A percentile compares a stretch with the other conserved stretches of the same genome.
Conservation (phyloP, 1,140 invertebrate species). For the Magallana ariakensis region DNA sequence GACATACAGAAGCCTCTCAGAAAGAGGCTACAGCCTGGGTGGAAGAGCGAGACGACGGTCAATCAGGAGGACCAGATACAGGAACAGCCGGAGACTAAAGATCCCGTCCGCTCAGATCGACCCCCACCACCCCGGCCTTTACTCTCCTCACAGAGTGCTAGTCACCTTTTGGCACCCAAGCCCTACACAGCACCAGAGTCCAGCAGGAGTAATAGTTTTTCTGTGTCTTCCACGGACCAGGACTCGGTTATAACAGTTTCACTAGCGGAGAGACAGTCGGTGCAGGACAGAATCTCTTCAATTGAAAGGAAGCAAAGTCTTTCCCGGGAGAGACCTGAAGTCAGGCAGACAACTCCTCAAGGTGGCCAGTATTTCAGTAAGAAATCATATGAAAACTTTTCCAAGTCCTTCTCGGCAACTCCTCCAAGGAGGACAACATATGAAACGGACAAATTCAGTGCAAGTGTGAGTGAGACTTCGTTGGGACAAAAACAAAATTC, state of each 20-base stretch:
- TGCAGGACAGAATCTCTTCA: constrained; percentile 55
- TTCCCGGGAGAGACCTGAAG: constrained; percentile 12
- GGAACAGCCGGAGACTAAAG: constrained; percentile 26
- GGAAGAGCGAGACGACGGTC: constrained; percentile 47
- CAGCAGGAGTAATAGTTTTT: constrained; percentile 10
- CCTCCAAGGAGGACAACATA: background rate
- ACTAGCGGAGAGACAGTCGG: constrained; percentile 49
- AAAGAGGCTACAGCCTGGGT: constrained; percentile 58
- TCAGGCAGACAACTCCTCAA: background rate
- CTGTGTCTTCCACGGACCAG: background rate
- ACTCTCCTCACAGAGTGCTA: constrained; percentile 48
- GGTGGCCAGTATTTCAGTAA: background rate
- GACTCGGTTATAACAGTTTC: background rate
- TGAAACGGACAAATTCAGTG: constrained; percentile 31
- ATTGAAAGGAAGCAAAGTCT: constrained; percentile 57
- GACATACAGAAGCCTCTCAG: constrained; percentile 60
- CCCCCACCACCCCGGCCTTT: constrained; percentile 36
- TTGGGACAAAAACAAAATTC: background rate
- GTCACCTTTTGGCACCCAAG: constrained; percentile 49
- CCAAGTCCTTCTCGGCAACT: background rate
- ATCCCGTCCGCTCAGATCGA: background rate
- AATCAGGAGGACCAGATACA: constrained; percentile 17
- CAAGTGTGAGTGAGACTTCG: constrained; percentile 9
- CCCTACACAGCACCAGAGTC: constrained; percentile 49
- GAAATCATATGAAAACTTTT: background rate